Percentiles rank a stretch among this genome's conserved stretches.
Conservation (phyloP, 2,888 invertebrate species). For the Ernsta delagoae region DNA sequence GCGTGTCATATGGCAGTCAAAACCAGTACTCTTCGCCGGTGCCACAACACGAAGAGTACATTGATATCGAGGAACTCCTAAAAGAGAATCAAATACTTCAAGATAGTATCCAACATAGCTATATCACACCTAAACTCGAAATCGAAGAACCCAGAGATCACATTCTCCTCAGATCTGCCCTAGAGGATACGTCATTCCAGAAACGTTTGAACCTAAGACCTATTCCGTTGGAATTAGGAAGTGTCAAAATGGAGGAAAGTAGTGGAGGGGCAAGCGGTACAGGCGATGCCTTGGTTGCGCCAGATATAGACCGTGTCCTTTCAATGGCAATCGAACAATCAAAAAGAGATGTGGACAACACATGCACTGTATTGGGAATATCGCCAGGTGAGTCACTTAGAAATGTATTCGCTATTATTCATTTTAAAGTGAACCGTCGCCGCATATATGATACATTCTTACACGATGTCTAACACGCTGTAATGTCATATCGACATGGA, state of each 20-base stretch:
- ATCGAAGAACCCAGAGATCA: slow-evolving; percentile 87
- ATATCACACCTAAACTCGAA: slow-evolving; percentile 83
- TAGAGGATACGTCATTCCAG: slow-evolving; percentile 94
- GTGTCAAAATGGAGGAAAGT: slow-evolving; percentile 88
- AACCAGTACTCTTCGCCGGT: slow-evolving; percentile 82
- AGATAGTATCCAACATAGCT: slow-evolving; percentile 73
- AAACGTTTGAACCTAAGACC: slow-evolving; percentile 93
- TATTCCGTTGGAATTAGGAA: slow-evolving; percentile 87
- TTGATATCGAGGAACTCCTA: slow-evolving; percentile 86
- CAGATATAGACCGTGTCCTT: slow-evolving; percentile 92
- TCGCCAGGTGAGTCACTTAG: slow-evolving; percentile 90
- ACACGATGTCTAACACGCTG: slow-evolving; percentile 35
- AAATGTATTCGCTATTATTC: slow-evolving; percentile 40
- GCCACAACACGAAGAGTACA: slow-evolving; percentile 85
- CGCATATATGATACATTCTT: slow-evolving; percentile 39
- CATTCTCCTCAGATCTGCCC: slow-evolving; percentile 90
- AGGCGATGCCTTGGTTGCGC: slow-evolving; percentile 85
- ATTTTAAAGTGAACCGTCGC: slow-evolving; percentile 29
- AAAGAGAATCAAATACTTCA: slow-evolving; percentile 84
- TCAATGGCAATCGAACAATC: slow-evolving; percentile 94
- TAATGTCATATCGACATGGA: slow-evolving; percentile 18
- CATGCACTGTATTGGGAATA: slow-evolving; percentile 93
- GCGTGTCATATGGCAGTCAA: slow-evolving; percentile 83
- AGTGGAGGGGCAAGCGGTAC: slow-evolving; percentile 76
- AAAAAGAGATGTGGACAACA: slow-evolving; percentile 93